Conservation (phyloP, 2,888 invertebrate species). For the Coleophora deauratella region DNA sequence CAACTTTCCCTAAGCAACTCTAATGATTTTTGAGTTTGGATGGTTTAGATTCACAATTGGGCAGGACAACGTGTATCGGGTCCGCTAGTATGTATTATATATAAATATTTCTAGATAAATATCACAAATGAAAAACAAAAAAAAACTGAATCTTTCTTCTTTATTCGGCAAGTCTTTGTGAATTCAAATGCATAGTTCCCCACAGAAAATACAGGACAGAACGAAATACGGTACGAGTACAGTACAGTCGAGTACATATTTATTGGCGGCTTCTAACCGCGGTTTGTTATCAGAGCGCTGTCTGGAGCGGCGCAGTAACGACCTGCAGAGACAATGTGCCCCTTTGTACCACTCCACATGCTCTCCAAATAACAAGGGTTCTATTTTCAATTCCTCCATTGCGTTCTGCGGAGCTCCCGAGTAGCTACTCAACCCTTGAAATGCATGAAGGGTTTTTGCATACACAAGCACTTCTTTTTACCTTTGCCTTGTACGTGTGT, state of each 20-base stretch:
- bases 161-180: too few species aligned
- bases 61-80: too few species aligned
- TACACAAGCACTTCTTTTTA: slow-evolving; percentile 37
- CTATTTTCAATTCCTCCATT: slow-evolving; percentile 67
- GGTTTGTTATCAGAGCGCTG: slow-evolving; percentile 60
- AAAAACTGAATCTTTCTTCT: too few species aligned
- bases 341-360: slow-evolving; percentile 64
- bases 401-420: slow-evolving; percentile 32
- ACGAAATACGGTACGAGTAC: too few species aligned
- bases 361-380: slow-evolving; percentile 70
- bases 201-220: too few species aligned
- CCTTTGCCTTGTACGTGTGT: slow-evolving; percentile 25
- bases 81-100: too few species aligned
- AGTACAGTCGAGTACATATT: slow-evolving; percentile 14
- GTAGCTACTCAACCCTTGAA: slow-evolving; percentile 33
- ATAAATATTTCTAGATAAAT: too few species aligned
- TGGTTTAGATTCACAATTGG: too few species aligned
- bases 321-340: slow-evolving; percentile 62
- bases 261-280: slow-evolving; percentile 30
- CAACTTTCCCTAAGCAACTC: too few species aligned
- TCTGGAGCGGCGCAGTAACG: slow-evolving; percentile 61
- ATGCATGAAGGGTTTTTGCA: slow-evolving; percentile 51
- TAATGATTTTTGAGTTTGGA: too few species aligned
- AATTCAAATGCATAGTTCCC: too few species aligned
- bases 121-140: too few species aligned